Evolutionary conservation across 2,888 invertebrate genomes (phyloP), one percentile per base, ranked within the genome.

Genomic region (Uloborus plumipes): DNA sequence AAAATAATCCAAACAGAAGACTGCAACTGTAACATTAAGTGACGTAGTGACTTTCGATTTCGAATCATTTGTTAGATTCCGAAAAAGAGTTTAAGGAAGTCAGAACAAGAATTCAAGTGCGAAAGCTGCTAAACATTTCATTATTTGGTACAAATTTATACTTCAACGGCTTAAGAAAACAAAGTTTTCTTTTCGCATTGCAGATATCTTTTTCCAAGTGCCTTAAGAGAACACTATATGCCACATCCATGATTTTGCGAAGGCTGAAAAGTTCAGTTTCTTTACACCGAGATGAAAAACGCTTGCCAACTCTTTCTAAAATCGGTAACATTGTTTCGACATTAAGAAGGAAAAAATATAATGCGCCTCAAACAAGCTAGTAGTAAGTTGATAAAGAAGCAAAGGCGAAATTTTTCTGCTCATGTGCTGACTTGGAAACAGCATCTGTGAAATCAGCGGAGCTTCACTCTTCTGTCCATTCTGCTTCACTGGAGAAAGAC

Each of bases 361-460:
- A 78, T 78, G 77, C 62, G 53, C 70, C 70, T 64, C 64, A 78
- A 71, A 71, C 62, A 64, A 71, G 62, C 77, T 64, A 64, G 55
- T 49, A 64, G 55, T 78, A 71, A 78, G 70, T 71, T 78, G 77
- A 78, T 78, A 71, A 71, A 78, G 71, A 78, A 70, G 53, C 61
- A 65, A 53, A 71, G 71, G 70, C 70, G 69, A 65, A 65, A 71
- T 71, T 78, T 78, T 71, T 53, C 61, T 65, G 62, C 15, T 76
- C 77, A 70, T 65, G 64, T 78, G 64, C 58, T 78, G 71, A 70
- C 62, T 78, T 71, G 70, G 71, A 78, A 62, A 78, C 65, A 71
- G 64, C 77, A 71, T 78, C 77, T 78, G 76, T 76, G 76, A 76
- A 76, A 76, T 76, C 76, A 76, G 69, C 51, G 76, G 67, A 76